These are phyloP conservation scores for Xylophagus ater DNA, from an alignment of 2,888 invertebrate genomes.

Conservation along the genomic window DNA sequence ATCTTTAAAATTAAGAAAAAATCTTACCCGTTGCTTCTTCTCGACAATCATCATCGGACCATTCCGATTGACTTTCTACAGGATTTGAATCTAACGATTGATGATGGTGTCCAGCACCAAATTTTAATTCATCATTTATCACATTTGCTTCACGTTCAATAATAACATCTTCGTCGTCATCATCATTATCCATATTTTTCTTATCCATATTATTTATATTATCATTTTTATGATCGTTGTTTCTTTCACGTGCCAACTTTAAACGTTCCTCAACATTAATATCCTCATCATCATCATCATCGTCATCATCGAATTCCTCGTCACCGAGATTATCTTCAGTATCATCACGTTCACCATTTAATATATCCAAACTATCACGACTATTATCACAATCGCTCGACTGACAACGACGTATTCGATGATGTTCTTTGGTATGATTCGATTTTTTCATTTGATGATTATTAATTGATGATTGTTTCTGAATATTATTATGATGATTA, in stretches of 20 bases:
- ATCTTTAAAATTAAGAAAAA: background rate
- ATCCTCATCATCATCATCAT: slow-evolving; percentile 20
- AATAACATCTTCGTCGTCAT: slow-evolving; percentile 18
- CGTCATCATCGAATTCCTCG: slow-evolving; percentile 37
- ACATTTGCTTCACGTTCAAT: slow-evolving; percentile 28
- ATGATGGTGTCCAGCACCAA: slow-evolving; percentile 38
- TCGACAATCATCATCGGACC: slow-evolving; percentile 58
- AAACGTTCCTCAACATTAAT: slow-evolving; percentile 23
- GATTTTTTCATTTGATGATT: slow-evolving; percentile 11
- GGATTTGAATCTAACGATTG: slow-evolving; percentile 39
- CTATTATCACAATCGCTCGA: slow-evolving; percentile 36
- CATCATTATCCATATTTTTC: slow-evolving; percentile 18
- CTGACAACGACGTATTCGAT: slow-evolving; percentile 32
- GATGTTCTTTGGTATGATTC: slow-evolving; percentile 27
- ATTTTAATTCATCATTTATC: slow-evolving; percentile 40
- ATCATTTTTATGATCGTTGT: slow-evolving; percentile 1
- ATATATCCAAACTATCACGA: slow-evolving; percentile 33
- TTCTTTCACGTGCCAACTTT: too few species aligned
- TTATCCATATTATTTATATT: background rate
- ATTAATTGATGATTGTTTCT: slow-evolving; percentile 7
- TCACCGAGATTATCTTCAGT: slow-evolving; percentile 38
- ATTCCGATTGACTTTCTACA: slow-evolving; percentile 69
- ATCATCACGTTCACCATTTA: slow-evolving; percentile 34
- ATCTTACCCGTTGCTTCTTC: slow-evolving; percentile 48
- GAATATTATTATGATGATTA: slow-evolving; percentile 18